A percentile compares a stretch with the other conserved stretches of the same genome.
phyloP scores from a whole-genome alignment of 1,140 invertebrate genomes.

The Theocolax elegans region DNA sequence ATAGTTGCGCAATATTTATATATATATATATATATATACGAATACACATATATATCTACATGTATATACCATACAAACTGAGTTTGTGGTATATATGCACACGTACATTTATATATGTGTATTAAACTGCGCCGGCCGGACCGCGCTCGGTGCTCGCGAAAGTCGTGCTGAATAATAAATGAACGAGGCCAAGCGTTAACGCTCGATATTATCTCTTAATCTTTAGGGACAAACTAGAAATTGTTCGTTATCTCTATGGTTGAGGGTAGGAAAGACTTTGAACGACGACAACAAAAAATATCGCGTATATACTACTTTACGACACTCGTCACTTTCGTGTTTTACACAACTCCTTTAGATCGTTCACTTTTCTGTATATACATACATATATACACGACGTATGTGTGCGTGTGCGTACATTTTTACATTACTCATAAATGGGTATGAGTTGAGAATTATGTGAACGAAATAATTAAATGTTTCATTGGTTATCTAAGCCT shows the following conservation, averaged over 20 bases:
- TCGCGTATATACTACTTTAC: constrained; percentile 12
- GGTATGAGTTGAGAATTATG: no score
- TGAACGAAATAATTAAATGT: no score
- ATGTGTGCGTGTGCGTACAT: no score
- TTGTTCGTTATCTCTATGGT: constrained; percentile 30
- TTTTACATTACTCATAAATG: no score
- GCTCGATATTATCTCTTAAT: constrained; percentile 33
- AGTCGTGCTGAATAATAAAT: constrained; percentile 39
- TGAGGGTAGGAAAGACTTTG: background rate
- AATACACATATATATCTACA: no score
- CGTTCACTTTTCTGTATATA: background rate
- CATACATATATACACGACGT: no score
- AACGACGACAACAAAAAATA: background rate
- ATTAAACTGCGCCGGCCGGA: background rate
- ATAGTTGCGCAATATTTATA: constrained; percentile 32
- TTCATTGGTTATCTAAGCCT: no score
- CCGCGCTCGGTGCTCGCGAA: constrained; percentile 22
- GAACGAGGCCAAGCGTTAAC: constrained; percentile 5
- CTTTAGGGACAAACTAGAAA: constrained; percentile 37
- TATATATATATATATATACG: background rate
- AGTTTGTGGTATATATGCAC: no score
- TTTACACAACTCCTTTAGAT: constrained; percentile 3
- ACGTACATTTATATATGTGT: background rate
- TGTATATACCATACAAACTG: no score
- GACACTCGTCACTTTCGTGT: constrained; percentile 22